Base-by-base conservation (phyloP, 2,113 vertebrate species). In the Leptocoma aspasia region DNA sequence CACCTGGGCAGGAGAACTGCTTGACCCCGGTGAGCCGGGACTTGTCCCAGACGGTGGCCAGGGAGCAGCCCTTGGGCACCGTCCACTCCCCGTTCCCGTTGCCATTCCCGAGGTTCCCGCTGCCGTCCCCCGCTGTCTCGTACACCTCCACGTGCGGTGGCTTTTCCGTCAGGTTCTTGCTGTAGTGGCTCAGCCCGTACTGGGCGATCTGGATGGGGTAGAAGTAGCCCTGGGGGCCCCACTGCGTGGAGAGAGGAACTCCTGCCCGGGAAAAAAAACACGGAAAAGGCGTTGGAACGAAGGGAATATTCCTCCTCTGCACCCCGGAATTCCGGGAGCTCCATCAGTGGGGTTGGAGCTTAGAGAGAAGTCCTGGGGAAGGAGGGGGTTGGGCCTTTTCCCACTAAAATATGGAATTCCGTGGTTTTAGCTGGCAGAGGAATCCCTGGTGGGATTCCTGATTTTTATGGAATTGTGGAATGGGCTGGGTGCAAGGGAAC, bases 151-250 rank as follows among this genome's bases (percentile, higher is more conserved):
- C 53, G 50, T 99, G 98, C 6, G 99, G 99, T 1, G 99, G 94
- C 2, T 98, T 98, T 98, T 99, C 99, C 0, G 99, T 99, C 95
- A 99, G 98, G 97, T 99, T 99, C 86, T 99, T 99, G 94, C 99
- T 99, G 97, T 99, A 99, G 97, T 99, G 99, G 94, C 99, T 99
- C 93, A 99, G 90, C n/a, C 99, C 99, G 22, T 99, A 99, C 97
- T 99, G 99, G 4, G 99, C 98, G 23, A 99, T 99, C 98, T 99
- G 99, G 98, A 99, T 99, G 92, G 99, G 99, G 91, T 99, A 99
- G 97, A 99, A 99, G 96, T 99, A 99, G 94, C 99, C 99, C 96
- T 99, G 99, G 66, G 99, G 99, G 13, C 99, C 99, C 99, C 99
- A 99, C 85, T 99, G 99, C 1, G 99, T 99, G 90, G 99, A 99